Evolutionary conservation across 2,888 invertebrate genomes (phyloP).

Genomic region (Drosophila antonietae): DNA sequence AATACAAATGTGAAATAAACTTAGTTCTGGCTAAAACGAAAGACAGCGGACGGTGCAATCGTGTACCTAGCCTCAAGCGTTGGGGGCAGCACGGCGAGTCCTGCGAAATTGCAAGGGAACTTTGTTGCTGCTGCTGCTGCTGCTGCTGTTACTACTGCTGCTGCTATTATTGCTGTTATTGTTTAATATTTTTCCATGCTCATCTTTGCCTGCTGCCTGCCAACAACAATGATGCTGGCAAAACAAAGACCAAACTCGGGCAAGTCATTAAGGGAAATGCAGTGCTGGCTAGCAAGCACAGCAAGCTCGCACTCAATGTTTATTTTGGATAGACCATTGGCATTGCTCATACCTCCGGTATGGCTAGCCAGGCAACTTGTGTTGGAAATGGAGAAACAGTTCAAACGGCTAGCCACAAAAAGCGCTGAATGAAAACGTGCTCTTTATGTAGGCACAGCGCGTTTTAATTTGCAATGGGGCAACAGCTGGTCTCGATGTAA

Average conservation of each 20-base stretch:
- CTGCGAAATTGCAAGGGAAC: conserved; percentile 40
- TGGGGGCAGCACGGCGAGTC: conserved; percentile 6
- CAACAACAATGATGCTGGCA: conserved; percentile 41
- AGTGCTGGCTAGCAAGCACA: conserved; percentile 16
- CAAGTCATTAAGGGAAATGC: conserved; percentile 61
- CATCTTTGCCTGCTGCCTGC: conserved; percentile 56
- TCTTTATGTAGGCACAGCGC: conserved; percentile 43
- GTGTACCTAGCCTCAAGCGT: conserved; percentile 18
- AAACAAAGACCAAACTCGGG: conserved; percentile 43
- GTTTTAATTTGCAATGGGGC: conserved; percentile 55
- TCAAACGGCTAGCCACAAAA: conserved; percentile 31
- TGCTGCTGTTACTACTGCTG: conserved; percentile 5
- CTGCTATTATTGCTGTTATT: conserved; percentile 53
- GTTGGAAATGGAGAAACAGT: conserved; percentile 16
- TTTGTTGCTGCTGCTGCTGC: conserved; percentile 17
- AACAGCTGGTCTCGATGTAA: conserved; percentile 15
- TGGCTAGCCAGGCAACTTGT: conserved; percentile 28
- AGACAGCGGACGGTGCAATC: conserved; percentile 20
- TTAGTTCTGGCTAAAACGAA: conserved; percentile 54
- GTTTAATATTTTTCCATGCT: conserved; percentile 66
- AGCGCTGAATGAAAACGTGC: conserved; percentile 58
- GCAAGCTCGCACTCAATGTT: conserved; percentile 35
- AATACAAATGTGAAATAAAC: conserved; percentile 78
- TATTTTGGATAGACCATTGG: conserved; percentile 51
- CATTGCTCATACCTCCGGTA: conserved; percentile 60